Base-by-base conservation (phyloP, 2,888 invertebrate genomes). In the Coelogynopora nodosa region DNA sequence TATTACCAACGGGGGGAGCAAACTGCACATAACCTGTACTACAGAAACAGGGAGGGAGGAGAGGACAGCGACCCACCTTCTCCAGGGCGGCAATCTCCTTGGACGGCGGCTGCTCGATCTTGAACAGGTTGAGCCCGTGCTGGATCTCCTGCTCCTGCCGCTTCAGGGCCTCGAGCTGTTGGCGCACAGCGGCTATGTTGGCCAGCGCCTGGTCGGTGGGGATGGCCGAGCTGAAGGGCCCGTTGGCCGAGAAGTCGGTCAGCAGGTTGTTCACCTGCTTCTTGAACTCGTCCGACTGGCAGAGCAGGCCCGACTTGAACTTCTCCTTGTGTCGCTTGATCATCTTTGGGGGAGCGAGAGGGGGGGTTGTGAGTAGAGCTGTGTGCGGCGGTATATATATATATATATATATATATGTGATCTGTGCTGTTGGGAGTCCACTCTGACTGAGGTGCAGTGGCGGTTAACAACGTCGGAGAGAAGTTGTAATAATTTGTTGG, bases 211-310 rank as follows among this genome's bases (percentile, higher is more conserved):
- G 90, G 0, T 85, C 88, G 0, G 91, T 90, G 0, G 87, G 30
- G 23, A 91, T 89, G 67, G 82, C 88, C 81, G 90, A 89, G n/a
- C 89, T 89, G 88, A 89, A 92, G 18, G 92, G 92, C 26, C 92
- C 94, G 82, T 93, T 94, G 23, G 93, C 92, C 88, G 93, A 92
- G 90, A 95, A 95, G 31, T 94, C 94, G 27, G 94, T 93, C 84
- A 94, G 91, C 89, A 95, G 93, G 0, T 93, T 93, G 89, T 93
- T 67, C 28, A 95, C 94, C 80, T 94, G 94, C 90, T 94, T 94
- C 92, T 94, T 94, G 88, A 96, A 94, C 87, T 93, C 93, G 90
- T 95, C 94, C 0, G 95, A 94, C 90, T 95, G 94, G 88, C 94
- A 94, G 80, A 95, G 91, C 5, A 96, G 92, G 84, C 93, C 90